phyloP scores from a whole-genome alignment of 2,113 vertebrate genomes.

The Ptilorrhoa leucosticta region DNA sequence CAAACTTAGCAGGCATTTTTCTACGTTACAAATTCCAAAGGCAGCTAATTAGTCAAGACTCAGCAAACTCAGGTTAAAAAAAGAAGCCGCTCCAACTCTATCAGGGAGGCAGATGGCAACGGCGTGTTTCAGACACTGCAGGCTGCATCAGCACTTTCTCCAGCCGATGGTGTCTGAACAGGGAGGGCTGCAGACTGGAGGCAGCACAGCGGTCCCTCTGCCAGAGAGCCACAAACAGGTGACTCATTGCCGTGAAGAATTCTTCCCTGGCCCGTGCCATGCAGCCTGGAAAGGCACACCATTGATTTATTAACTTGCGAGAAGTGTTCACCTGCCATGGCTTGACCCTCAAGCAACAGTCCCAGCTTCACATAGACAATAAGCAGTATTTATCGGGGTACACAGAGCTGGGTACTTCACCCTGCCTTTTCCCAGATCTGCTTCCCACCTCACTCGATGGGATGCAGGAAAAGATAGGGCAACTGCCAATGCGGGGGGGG shows the following conservation, averaged over 20 bases:
- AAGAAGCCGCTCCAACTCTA: conserved; percentile 26
- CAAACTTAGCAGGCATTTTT: conserved; percentile 48
- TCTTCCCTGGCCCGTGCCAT: fast-evolving
- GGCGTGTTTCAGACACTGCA: conserved; percentile 20
- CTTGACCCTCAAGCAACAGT: not conserved
- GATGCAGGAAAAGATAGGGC: not conserved
- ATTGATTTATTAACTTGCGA: not conserved
- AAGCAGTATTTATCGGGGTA: fast-evolving
- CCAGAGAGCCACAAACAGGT: conserved; percentile 17
- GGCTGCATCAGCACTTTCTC: conserved; percentile 65
- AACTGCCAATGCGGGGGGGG: not conserved
- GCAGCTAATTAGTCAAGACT: conserved; percentile 61
- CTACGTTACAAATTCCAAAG: conserved; percentile 30
- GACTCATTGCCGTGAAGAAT: not conserved
- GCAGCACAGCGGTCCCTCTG: not conserved
- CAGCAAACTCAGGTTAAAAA: conserved; percentile 63
- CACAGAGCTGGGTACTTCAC: not conserved
- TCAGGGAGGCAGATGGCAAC: conserved; percentile 63
- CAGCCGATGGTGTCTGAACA: conserved; percentile 44
- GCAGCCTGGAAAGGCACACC: not conserved
- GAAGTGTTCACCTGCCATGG: not conserved
- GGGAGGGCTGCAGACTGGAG: conserved; percentile 1
- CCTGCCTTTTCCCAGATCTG: not conserved
- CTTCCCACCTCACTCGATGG: not conserved
- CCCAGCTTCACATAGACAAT: not conserved